Evolutionary conservation across 1,140 invertebrate genomes (phyloP), one percentile per base, ranked within the genome.

Genomic region (Grapholita molesta): DNA sequence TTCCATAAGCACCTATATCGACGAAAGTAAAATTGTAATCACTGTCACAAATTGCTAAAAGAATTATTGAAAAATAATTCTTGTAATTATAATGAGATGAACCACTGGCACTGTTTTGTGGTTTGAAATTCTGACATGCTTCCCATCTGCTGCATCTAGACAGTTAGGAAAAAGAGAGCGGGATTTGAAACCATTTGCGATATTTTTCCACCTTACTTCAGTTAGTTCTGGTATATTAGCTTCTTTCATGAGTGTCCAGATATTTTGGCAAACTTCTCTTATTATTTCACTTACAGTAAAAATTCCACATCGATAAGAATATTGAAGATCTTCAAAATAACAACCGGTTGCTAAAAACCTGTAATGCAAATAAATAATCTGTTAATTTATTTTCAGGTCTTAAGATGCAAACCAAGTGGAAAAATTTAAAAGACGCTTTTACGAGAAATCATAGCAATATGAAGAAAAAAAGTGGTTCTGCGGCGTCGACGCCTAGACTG

Each of bases 1-100:
- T 66, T 66, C 64, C 64, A 33, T 66, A 66, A 35, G 64, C 64
- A 42, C 64, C 64, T 21, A 42, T 66, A 33, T 66, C 64, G 64
- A 66, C 64, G 35, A 66, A 64, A n/a, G 28, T 28, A 30, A 64
- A 64, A 30, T 64, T 64, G 61, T 64, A 64, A 64, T 64, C 28
- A 30, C 23, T 30, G 28, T 64, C 61, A 12, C 12, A 24, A 30
- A 64, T 33, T 28, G 61, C 61, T 64, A 48, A 21, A 48, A 48
- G 42, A 15, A 48, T 21, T 7, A 48, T 48, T 57, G 53, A 57
- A 57, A 24, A 57, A 28, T 25, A 57, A 25, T 25, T 12, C 21
- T 57, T 57, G 21, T 57, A 57, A 57, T 57, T 57, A 25, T 25
- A 57, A 28, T 25, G 25, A 25, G 21, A 25, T 21, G 25, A 57